A percentile compares a stretch with the other conserved stretches of the same genome.
Conservation (phyloP, 1,140 invertebrate species). For the Grapholita molesta region DNA sequence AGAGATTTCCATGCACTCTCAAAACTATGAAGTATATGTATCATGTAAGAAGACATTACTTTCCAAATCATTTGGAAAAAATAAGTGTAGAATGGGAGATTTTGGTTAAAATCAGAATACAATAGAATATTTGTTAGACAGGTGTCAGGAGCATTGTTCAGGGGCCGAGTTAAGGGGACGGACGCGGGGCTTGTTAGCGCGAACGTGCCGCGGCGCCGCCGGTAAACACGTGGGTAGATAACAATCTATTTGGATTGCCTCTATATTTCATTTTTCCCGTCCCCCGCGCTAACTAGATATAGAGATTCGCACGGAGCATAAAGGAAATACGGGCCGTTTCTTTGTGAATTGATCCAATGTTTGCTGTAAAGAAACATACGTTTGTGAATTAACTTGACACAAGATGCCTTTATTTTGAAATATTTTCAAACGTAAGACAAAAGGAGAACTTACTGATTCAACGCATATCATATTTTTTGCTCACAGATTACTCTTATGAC, state of each 20-base stretch:
- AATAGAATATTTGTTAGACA: conserved; percentile 45
- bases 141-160: conserved; percentile 60
- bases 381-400: background rate
- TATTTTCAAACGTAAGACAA: background rate
- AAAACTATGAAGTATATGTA: no score
- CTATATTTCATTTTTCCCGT: conserved; percentile 78
- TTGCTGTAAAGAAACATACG: conserved; percentile 20
- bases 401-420: background rate
- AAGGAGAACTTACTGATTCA: background rate
- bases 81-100: background rate
- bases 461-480: no score
- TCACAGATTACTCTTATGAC: no score
- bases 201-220: conserved; percentile 69
- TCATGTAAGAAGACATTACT: no score
- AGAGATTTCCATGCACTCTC: no score
- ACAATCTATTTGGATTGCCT: conserved; percentile 79
- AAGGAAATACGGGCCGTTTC: conserved; percentile 69
- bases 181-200: conserved; percentile 64
- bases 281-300: conserved; percentile 72
- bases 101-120: conserved; percentile 9
- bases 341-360: conserved; percentile 36
- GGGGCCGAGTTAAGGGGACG: conserved; percentile 38
- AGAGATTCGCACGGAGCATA: conserved; percentile 44
- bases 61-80: background rate
- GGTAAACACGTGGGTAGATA: conserved; percentile 78